Base-by-base conservation (phyloP, 30 jellyfish, hydroid and myxozoan genomes). In the Hydra vulgaris region DNA sequence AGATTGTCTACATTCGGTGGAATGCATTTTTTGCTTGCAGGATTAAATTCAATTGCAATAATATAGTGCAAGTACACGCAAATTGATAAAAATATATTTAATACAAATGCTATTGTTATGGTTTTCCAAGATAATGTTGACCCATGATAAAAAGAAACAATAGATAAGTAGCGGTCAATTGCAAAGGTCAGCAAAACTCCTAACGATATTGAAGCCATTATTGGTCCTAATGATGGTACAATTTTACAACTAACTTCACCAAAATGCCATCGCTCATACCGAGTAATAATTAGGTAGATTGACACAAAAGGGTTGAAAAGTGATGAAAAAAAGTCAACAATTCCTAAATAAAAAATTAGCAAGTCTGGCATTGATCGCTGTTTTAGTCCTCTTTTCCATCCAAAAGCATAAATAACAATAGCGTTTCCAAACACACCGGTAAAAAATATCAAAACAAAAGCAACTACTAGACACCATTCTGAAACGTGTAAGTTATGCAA, bases 191-290 rank as follows among this genome's bases (percentile, higher is more conserved):
- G 55, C 5, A 81, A 40, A 0, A 81, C 25, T 7, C 86, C 86
- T 0, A 53, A 79, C 24, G 88, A 81, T 12, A 68, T 68, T 21
- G 86, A 18, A 19, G 86, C 26, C 86, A 72, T 69, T 5, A 81
- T 81, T 27, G 86, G 86, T 7, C 86, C 86, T 17, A 81, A 18
- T 0, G 88, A 74, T 71, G 88, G 88, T 24, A 81, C 7, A 4
- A 81, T 17, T 21, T 81, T 70, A 66, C 88, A 81, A 7, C 88
- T 85, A 4, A 16, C 19, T 19, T 68, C 23, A 21, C 88, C 88
- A 71, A 81, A 81, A 81, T 71, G 86, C 88, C 88, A 81, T 26
- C 25, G 25, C 5, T 25, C 4, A 53, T 26, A 72, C 17, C 53
- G 21, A 0, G 20, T 20, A 16, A 26, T n/a, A 15, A 53, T 72